Conservation (phyloP, 1,140 invertebrate species). For the Mercenaria mercenaria region DNA sequence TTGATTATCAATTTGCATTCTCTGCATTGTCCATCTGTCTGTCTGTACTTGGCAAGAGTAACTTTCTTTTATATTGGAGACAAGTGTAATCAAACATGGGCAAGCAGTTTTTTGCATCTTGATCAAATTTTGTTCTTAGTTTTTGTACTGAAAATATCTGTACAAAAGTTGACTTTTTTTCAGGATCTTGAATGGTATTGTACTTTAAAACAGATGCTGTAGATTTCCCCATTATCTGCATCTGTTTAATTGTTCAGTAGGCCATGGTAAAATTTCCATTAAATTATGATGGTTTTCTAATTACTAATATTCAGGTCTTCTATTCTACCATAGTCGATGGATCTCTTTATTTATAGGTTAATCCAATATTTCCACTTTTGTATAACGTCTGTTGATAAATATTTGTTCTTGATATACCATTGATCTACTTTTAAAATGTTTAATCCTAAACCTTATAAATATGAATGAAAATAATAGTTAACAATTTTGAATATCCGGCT, state of each 20-base stretch:
- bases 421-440: neutral
- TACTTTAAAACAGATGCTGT: no score
- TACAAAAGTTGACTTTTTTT: no score
- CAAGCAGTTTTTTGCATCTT: no score
- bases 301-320: constrained; percentile 3
- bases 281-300: neutral
- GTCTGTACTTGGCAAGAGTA: no score
- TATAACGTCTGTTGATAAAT: neutral
- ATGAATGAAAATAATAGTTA: neutral
- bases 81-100: no score
- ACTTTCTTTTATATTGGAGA: no score
- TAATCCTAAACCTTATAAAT: constrained; percentile 4
- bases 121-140: no score
- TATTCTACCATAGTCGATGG: neutral
- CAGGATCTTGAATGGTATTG: no score
- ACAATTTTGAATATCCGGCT: neutral
- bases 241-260: neutral
- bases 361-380: constrained; percentile 26
- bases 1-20: no score
- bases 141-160: no score
- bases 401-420: neutral
- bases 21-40: no score
- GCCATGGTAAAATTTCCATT: neutral
- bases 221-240: no score
- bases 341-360: neutral